A percentile compares a stretch with the other conserved stretches of the same genome.
Evolutionary conservation across 2,113 vertebrate genomes (phyloP).

Genomic region (Lophura nycthemera): DNA sequence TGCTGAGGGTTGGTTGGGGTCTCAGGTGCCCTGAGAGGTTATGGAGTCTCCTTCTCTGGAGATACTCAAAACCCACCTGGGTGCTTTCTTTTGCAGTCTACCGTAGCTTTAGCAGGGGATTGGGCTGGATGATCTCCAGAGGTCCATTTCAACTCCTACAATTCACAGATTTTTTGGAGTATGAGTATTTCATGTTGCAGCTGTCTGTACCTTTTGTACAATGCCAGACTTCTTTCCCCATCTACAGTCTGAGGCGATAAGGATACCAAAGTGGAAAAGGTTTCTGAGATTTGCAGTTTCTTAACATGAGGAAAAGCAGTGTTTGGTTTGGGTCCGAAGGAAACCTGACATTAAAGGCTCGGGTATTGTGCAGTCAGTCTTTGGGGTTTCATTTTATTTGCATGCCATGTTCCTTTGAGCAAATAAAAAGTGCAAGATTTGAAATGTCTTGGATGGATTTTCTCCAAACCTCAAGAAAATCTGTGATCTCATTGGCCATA

Average conservation of each 20-base stretch:
- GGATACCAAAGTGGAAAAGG: slow-evolving; percentile 13
- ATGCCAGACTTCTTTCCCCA: slow-evolving; percentile 19
- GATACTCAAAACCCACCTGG: not conserved
- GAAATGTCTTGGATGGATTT: slow-evolving; percentile 23
- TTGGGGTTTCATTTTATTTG: slow-evolving; percentile 33
- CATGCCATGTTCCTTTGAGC: slow-evolving; percentile 19
- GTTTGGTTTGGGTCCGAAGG: slow-evolving; percentile 9
- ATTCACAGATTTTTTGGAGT: slow-evolving; percentile 18
- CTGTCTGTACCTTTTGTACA: slow-evolving; percentile 48
- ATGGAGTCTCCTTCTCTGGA: not conserved
- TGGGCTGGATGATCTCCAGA: not conserved
- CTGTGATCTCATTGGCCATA: slow-evolving; percentile 17
- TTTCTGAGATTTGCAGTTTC: slow-evolving; percentile 37
- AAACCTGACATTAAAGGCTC: not conserved
- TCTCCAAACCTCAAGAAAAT: slow-evolving; percentile 22
- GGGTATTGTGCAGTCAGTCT: slow-evolving; percentile 20
- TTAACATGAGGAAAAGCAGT: not conserved
- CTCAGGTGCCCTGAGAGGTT: not conserved
- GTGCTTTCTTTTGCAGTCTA: not conserved
- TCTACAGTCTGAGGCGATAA: slow-evolving; percentile 16
- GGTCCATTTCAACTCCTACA: not conserved
- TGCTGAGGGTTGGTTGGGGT: slow-evolving; percentile 33
- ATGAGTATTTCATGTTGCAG: slow-evolving; percentile 44
- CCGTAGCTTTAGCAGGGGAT: not conserved
- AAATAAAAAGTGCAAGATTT: slow-evolving; percentile 37